These are phyloP conservation scores for Sebastes nivosus DNA, from an alignment of 2,797 vertebrate genomes.

Conservation along the genomic window DNA sequence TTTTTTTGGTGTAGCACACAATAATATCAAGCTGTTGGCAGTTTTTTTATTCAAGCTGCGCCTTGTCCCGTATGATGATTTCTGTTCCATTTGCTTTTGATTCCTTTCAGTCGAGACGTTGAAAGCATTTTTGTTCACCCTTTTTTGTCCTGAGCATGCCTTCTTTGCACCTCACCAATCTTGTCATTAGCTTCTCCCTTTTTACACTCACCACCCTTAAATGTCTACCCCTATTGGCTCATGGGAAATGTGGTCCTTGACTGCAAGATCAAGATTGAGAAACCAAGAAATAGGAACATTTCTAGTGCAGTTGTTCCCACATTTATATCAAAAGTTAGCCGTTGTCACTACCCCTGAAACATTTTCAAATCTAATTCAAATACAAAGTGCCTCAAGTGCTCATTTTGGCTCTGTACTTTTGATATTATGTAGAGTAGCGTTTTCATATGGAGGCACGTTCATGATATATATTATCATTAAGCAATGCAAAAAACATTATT, in stretches of 20 bases:
- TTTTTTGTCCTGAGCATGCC: constrained; percentile 90
- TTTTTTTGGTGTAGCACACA: constrained; percentile 50
- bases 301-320: constrained; percentile 15
- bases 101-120: constrained; percentile 72
- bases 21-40: constrained; percentile 85
- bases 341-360: neutral
- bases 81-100: constrained; percentile 78
- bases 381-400: constrained; percentile 9
- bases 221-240: constrained; percentile 76
- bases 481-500: neutral
- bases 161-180: constrained; percentile 96
- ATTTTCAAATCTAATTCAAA: constrained; percentile 10
- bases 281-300: neutral
- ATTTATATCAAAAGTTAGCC: neutral
- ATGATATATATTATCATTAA: neutral
- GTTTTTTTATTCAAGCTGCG: constrained; percentile 86
- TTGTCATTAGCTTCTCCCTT: constrained; percentile 87
- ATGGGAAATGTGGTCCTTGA: constrained; percentile 65
- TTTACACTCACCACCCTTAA: constrained; percentile 81
- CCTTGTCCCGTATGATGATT: constrained; percentile 84
- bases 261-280: constrained; percentile 43
- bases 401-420: constrained; percentile 11
- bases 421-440: neutral
- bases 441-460: constrained; percentile 12
- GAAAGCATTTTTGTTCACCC: constrained; percentile 73